Evolutionary conservation across 2,888 invertebrate genomes (phyloP).

Genomic region (Hanleya hanleyi): DNA sequence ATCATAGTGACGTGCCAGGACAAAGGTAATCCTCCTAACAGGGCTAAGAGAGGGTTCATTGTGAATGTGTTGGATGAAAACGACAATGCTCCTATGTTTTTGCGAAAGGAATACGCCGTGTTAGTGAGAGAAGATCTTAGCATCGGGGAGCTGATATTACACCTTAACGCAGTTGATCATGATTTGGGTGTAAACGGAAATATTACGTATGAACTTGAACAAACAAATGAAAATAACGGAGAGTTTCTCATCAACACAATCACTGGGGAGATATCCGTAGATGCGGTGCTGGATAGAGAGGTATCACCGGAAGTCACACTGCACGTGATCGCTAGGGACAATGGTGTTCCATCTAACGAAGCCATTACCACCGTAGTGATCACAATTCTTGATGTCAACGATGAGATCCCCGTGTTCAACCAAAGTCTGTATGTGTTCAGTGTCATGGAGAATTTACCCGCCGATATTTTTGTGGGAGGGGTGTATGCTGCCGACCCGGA

Average conservation of each 20-base stretch:
- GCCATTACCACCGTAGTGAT: conserved; percentile 84
- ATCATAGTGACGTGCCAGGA: conserved; percentile 19
- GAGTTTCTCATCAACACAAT: not conserved
- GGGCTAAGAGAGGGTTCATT: not conserved
- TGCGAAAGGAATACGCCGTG: not conserved
- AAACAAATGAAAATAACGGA: not conserved
- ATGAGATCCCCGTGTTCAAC: conserved; percentile 32
- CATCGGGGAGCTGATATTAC: not conserved
- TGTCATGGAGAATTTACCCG: conserved; percentile 33
- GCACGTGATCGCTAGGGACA: conserved; percentile 83
- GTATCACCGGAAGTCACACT: not conserved
- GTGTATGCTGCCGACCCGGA: conserved; percentile 31
- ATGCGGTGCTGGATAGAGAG: not conserved
- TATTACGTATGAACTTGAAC: conserved; percentile 81
- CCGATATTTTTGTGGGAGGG: not conserved
- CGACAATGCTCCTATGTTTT: conserved; percentile 14
- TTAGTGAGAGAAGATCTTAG: not conserved
- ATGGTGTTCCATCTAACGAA: conserved; percentile 85
- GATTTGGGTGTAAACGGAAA: conserved; percentile 94
- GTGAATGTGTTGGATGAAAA: conserved; percentile 11
- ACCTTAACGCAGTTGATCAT: conserved; percentile 79
- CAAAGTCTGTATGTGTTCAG: conserved; percentile 30
- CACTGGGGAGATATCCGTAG: not conserved
- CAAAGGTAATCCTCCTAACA: conserved; percentile 9
- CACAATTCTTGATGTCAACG: conserved; percentile 34